phyloP scores from a whole-genome alignment of 2,888 invertebrate genomes.

The Melolontha melolontha region DNA sequence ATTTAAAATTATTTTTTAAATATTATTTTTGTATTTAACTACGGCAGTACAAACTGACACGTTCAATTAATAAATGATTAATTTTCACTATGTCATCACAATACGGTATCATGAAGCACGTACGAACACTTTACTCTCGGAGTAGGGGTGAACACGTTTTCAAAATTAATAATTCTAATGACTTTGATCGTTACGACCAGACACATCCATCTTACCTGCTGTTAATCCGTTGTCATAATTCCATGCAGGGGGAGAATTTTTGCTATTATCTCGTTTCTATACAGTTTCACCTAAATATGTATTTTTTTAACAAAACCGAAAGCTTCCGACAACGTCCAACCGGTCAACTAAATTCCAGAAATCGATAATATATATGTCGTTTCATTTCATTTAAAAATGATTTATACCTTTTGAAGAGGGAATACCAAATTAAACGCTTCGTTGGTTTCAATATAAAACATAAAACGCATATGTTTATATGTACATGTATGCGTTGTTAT shows the following conservation, averaged over 20 bases:
- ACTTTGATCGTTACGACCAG: slow-evolving; percentile 30
- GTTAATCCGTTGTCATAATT: not conserved
- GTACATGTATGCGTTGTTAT: too few relatives aligned
- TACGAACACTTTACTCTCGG: too few relatives aligned
- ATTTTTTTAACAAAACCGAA: not conserved
- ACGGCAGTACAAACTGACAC: too few relatives aligned
- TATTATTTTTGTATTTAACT: too few relatives aligned
- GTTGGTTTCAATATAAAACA: slow-evolving; percentile 4
- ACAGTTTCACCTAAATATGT: not conserved
- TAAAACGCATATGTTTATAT: too few relatives aligned
- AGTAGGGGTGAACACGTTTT: slow-evolving; percentile 16
- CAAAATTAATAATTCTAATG: slow-evolving; percentile 42
- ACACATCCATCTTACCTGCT: slow-evolving; percentile 19
- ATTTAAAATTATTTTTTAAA: too few relatives aligned
- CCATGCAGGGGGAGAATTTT: too few relatives aligned
- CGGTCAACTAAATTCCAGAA: too few relatives aligned
- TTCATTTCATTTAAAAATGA: slow-evolving; percentile 31
- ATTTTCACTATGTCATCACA: too few relatives aligned
- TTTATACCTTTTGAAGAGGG: slow-evolving; percentile 25
- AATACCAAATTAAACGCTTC: slow-evolving; percentile 27
- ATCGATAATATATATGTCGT: not conserved
- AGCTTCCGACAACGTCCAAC: too few relatives aligned
- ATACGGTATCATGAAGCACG: too few relatives aligned
- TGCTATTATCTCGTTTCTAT: not conserved
- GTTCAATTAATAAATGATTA: too few relatives aligned